Evolutionary conservation across 2,797 vertebrate species (phyloP), one percentile per base, ranked within the genome.

Genomic region (Sebastiscus tertius): DNA sequence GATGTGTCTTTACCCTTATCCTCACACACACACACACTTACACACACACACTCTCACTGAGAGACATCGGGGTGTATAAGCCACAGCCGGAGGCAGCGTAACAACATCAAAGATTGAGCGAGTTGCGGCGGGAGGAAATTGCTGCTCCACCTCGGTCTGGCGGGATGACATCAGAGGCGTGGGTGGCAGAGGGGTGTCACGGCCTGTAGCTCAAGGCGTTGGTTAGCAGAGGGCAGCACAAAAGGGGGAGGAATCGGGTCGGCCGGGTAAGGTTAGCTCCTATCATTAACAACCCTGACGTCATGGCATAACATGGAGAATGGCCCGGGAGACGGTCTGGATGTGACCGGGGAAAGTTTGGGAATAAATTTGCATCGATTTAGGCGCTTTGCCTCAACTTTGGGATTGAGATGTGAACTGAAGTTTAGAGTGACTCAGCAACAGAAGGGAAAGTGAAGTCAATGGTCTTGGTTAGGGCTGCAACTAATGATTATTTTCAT

Each of bases 41-140:
- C 61, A 52, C 68, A 74, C 7, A 74, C 52, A 68, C 73, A 49
- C 61, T 59, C 27, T 24, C 24, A 24, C 24, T 3, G 26, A 67
- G 31, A 81, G 20, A 83, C 68, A 29, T 59, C 10, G 8, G 36
- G 14, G 59, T 73, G 73, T 72, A 26, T 58, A 49, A 66, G 62
- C 80, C 36, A 55, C 80, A 74, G 80, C 86, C 24, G 0, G 72
- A 81, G 88, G 88, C 86, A 11, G 79, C 4, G 26, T 80, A 85
- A 79, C 79, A 87, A 83, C 89, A 89, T 93, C 81, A 91, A 90
- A 91, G 88, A 91, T 85, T 77, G 79, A 87, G 85, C n/a, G 14
- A 76, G 80, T 76, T 84, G 88, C 20, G 39, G 87, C 61, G 24
- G 79, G 84, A 89, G 80, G 79, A 91, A 92, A 91, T 88, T 83